These are phyloP conservation scores for Pollenia labialis DNA, from an alignment of 2,888 invertebrate species.

Conservation along the genomic window DNA sequence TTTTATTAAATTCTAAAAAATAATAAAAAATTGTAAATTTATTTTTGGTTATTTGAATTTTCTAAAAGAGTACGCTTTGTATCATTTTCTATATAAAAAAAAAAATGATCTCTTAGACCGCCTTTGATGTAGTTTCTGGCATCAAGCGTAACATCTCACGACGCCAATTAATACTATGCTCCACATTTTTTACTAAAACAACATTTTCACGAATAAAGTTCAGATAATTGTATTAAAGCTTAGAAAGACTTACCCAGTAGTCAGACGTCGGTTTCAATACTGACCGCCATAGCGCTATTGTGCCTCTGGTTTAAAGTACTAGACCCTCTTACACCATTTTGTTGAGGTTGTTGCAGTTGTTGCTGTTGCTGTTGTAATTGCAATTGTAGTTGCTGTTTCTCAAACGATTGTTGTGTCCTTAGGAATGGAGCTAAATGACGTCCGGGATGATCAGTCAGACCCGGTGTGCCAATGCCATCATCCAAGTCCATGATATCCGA, in stretches of 20 bases:
- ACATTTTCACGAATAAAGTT: background rate
- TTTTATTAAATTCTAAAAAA: conserved; percentile 65
- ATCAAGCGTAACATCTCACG: conserved; percentile 84
- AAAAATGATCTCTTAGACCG: conserved; percentile 82
- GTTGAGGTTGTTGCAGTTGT: conserved; percentile 81
- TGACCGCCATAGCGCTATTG: conserved; percentile 93
- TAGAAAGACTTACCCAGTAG: conserved; percentile 89
- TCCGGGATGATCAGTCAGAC: conserved; percentile 84
- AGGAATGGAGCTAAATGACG: conserved; percentile 84
- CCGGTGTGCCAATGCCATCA: conserved; percentile 88
- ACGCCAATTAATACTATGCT: conserved; percentile 84
- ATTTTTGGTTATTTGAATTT: conserved; percentile 68
- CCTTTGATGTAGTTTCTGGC: conserved; percentile 84
- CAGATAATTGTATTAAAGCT: background rate
- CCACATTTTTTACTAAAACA: conserved; percentile 82
- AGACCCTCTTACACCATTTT: conserved; percentile 76
- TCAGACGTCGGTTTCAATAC: conserved; percentile 98
- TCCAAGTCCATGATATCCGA: conserved; percentile 97
- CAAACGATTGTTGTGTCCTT: conserved; percentile 83
- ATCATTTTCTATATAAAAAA: conserved; percentile 76
- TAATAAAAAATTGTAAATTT: conserved; percentile 59
- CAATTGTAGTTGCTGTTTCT: conserved; percentile 83
- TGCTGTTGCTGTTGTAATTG: conserved; percentile 79
- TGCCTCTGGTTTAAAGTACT: conserved; percentile 85
- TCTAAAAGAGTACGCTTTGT: conserved; percentile 60